Evolutionary conservation across 2,888 invertebrate species (phyloP).

Genomic region (Dysmachus trigonus): DNA sequence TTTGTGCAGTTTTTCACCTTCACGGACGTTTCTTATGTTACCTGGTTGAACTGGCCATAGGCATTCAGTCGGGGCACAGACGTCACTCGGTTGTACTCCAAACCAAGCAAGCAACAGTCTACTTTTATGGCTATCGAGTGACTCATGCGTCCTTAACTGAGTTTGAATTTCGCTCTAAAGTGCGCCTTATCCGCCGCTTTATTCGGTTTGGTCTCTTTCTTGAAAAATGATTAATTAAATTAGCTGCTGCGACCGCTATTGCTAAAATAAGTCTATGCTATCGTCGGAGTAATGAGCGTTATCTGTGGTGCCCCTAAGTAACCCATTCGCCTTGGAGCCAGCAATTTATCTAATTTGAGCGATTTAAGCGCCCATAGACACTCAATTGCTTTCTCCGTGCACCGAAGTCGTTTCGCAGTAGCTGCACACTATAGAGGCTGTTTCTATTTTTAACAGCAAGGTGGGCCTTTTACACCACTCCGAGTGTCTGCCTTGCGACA

Average conservation of each 20-base stretch:
- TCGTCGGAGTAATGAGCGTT: not conserved
- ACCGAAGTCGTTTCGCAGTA: not conserved
- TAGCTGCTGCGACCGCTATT: not conserved
- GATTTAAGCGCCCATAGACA: not conserved
- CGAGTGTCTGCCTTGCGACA: not conserved
- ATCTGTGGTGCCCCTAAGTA: not conserved
- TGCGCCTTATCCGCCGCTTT: not conserved
- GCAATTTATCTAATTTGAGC: not conserved
- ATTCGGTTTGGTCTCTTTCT: not conserved
- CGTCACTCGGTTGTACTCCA: not conserved
- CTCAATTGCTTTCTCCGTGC: not conserved
- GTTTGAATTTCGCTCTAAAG: conserved; percentile 18
- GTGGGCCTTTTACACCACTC: not conserved
- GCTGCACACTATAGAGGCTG: not conserved
- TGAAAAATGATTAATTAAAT: conserved; percentile 15
- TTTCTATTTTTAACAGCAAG: not conserved
- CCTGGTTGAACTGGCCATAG: not conserved
- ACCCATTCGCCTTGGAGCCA: not conserved
- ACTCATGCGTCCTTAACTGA: conserved; percentile 40
- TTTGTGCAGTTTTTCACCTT: not conserved
- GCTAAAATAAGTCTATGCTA: not conserved
- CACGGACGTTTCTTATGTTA: not conserved
- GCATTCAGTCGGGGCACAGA: not conserved
- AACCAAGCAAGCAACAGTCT: conserved; percentile 15
- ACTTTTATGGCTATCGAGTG: conserved; percentile 42